Evolutionary conservation across 1,140 invertebrate genomes (phyloP), one percentile per base, ranked within the genome.

Genomic region (Temnothorax nylanderi): DNA sequence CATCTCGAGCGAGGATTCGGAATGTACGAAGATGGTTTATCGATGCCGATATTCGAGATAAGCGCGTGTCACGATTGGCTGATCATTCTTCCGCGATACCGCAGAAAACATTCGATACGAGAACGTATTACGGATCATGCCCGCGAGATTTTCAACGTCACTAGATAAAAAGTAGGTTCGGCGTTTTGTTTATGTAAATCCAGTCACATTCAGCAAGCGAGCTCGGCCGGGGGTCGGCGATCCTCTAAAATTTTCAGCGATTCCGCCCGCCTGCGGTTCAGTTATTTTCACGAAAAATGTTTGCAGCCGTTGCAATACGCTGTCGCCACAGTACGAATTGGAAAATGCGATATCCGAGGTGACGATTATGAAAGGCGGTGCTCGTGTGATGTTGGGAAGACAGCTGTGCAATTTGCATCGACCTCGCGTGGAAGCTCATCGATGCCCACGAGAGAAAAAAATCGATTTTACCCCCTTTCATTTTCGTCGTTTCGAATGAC

Each of bases 121-220:
- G 37, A 75, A 56, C 47, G n/a, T 47, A 41, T 58, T 34, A 37
- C 18, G 60, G 4, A 18, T 51, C 56, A 54, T 65, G 41, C 16
- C 49, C 21, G 47, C 44, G 56, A 60, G 76, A 67, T 86, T 89
- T 81, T 81, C 87, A 75, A 58, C 75, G 34, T 75, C 41, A 37
- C 26, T 51, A 41, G 78, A 75, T 80, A 85, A 87, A 90, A 92
- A 91, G 71, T 84, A 64, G 85, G 87, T 89, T 88, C 84, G 75
- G 67, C 81, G 62, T 88, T 88, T 91, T 87, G 72, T 89, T 92
- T 86, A 88, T 82, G 85, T 67, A 80, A 87, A 91, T 90, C 64
- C 58, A 37, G 13, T 54, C 6, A 11, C 41, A 56, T 16, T 34
- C 64, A n/a, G 21, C 49, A 13, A 62, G 26, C 51, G 5, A 51